Conservation (phyloP, 2,113 vertebrate species). For the Sarotherodon lohbergeri region DNA sequence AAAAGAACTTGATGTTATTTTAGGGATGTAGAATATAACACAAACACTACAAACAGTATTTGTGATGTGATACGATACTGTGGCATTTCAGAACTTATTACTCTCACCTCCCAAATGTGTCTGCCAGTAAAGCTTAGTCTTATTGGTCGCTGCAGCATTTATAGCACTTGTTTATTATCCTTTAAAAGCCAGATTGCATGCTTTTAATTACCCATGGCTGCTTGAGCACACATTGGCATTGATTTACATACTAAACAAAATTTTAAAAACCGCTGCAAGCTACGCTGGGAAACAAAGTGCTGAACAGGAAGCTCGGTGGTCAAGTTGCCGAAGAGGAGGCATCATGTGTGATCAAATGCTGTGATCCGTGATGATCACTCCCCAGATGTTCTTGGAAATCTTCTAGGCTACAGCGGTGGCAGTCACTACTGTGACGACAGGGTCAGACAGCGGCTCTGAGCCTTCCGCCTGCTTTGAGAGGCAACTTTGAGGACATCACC, state of each 20-base stretch:
- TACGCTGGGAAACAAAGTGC: neutral
- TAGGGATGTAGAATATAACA: neutral
- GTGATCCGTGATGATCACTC: neutral
- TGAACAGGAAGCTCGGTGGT: neutral
- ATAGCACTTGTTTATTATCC: neutral
- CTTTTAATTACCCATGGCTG: neutral
- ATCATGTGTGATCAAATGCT: neutral
- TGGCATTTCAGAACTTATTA: neutral
- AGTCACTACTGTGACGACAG: neutral
- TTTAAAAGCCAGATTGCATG: neutral
- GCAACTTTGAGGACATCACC: too few relatives aligned
- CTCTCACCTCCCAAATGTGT: neutral
- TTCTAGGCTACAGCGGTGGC: neutral
- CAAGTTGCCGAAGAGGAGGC: neutral
- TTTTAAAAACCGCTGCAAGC: neutral
- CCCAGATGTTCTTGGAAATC: neutral
- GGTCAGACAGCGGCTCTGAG: neutral
- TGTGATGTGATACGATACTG: neutral
- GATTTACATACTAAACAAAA: neutral
- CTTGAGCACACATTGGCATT: neutral
- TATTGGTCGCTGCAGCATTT: neutral
- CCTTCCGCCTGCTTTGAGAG: neutral
- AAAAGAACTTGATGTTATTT: neutral
- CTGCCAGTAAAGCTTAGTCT: neutral
- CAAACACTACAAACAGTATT: neutral